These are phyloP conservation scores for Aproaerema taeniolella DNA, from an alignment of 2,888 invertebrate genomes.

Conservation along the genomic window DNA sequence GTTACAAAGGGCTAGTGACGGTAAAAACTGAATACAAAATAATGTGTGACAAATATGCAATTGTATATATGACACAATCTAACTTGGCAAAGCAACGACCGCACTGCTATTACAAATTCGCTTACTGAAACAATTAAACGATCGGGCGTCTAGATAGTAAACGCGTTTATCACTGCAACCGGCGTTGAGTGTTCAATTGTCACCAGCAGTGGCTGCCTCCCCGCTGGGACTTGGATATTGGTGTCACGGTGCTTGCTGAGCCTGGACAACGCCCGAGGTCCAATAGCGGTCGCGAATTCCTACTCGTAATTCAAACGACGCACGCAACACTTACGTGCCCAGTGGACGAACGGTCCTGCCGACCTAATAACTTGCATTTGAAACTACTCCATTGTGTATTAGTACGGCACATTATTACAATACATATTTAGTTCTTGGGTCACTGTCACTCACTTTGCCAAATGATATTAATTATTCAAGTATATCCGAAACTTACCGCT, in stretches of 20 bases:
- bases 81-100: slow-evolving; percentile 46
- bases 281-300: slow-evolving; percentile 75
- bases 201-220: slow-evolving; percentile 36
- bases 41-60: too few relatives aligned
- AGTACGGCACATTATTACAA: slow-evolving; percentile 6
- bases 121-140: slow-evolving; percentile 62
- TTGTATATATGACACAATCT: too few relatives aligned
- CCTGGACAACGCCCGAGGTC: slow-evolving; percentile 44
- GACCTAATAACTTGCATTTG: slow-evolving; percentile 63
- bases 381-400: slow-evolving; percentile 34
- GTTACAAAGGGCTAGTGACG: slow-evolving; percentile 20
- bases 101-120: slow-evolving; percentile 53
- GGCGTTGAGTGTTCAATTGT: slow-evolving; percentile 42
- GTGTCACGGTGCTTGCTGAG: slow-evolving; percentile 61
- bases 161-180: slow-evolving; percentile 58
- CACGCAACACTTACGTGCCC: slow-evolving; percentile 61
- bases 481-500: slow-evolving; percentile 68
- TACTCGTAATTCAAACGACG: slow-evolving; percentile 70
- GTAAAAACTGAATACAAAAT: too few relatives aligned
- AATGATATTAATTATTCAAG: too few relatives aligned
- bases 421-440: too few relatives aligned
- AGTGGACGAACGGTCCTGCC: slow-evolving; percentile 57
- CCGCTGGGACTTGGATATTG: slow-evolving; percentile 59
- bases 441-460: too few relatives aligned
- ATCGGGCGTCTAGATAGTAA: slow-evolving; percentile 50